Conservation (phyloP, 2,888 invertebrate genomes). For the Rotaria macrura region DNA sequence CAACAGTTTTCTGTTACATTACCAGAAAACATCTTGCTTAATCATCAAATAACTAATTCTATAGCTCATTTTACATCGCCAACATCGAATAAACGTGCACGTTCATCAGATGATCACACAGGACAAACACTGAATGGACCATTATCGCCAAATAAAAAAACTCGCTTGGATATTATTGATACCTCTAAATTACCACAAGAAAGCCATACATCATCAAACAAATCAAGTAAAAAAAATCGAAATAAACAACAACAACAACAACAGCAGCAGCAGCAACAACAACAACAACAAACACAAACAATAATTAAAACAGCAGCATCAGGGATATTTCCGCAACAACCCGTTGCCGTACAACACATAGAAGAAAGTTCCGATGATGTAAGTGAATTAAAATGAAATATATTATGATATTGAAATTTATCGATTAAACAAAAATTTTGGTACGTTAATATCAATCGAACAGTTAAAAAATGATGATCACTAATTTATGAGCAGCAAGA, state of each 20-base stretch:
- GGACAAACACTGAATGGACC: neutral
- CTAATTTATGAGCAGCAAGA: too few relatives aligned
- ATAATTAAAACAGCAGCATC: constrained; percentile 1
- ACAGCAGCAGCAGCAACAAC: neutral
- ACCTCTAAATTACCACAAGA: neutral
- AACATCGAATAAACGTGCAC: neutral
- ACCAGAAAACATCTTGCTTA: constrained; percentile 11
- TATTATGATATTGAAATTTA: too few relatives aligned
- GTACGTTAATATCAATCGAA: too few relatives aligned
- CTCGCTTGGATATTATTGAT: neutral
- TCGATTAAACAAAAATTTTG: too few relatives aligned
- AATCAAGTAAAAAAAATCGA: neutral
- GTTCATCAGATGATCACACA: neutral
- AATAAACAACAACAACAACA: constrained; percentile 1
- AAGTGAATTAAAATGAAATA: neutral
- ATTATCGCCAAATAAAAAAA: constrained; percentile 14
- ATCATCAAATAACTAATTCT: neutral
- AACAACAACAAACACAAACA: neutral
- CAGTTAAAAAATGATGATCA: too few relatives aligned
- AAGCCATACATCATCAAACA: neutral
- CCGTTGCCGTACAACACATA: neutral
- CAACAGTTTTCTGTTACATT: neutral
- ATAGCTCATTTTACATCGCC: neutral
- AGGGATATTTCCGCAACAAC: neutral
- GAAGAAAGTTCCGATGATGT: neutral